Evolutionary conservation across 2,797 vertebrate species (phyloP).

Genomic region (Acomys russatus): DNA sequence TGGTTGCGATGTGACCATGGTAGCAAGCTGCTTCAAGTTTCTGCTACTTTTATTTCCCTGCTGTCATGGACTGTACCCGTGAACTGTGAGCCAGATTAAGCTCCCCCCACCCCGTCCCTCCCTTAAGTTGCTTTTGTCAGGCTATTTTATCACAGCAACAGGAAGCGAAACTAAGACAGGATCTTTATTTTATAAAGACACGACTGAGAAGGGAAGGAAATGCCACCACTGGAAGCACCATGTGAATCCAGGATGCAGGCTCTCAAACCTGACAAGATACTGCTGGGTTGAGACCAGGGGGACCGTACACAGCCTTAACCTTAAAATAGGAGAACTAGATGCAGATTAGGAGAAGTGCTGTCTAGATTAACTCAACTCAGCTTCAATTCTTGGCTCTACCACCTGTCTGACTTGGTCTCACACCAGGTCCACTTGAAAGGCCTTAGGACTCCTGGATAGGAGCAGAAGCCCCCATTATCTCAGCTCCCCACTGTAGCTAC

Average conservation of each 20-base stretch:
- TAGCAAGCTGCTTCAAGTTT: neutral
- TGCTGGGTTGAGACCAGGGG: neutral
- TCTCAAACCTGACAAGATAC: neutral
- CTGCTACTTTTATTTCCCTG: neutral
- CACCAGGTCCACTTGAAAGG: neutral
- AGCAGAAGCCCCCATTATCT: neutral
- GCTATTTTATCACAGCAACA: neutral
- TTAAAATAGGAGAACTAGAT: neutral
- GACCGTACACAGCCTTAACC: neutral
- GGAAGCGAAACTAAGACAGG: neutral
- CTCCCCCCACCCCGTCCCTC: neutral
- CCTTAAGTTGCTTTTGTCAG: neutral
- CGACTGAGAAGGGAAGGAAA: neutral
- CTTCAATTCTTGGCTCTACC: neutral
- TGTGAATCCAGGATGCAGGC: neutral
- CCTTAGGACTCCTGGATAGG: no score
- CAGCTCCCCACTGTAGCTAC: neutral
- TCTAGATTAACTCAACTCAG: neutral
- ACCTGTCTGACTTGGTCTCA: neutral
- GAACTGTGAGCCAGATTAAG: neutral
- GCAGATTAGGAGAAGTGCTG: neutral
- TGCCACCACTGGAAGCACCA: accelerated
- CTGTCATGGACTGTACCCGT: neutral
- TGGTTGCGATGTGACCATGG: neutral
- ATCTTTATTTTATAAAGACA: neutral